Evolutionary conservation across 2,797 vertebrate species (phyloP), one percentile per base, ranked within the genome.

Genomic region (Spea hammondii): DNA sequence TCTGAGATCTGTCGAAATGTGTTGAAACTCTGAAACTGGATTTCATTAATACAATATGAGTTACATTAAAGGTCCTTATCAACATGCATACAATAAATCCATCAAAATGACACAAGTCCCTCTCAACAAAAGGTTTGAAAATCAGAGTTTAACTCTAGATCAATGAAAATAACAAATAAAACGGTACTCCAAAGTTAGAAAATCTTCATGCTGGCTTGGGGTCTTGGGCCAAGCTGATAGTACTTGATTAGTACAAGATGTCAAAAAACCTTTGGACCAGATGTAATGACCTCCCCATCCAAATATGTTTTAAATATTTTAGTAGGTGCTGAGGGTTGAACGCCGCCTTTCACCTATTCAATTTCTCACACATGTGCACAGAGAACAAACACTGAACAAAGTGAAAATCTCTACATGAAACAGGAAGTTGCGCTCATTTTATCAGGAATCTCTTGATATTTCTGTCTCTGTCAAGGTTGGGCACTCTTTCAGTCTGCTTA

Each of bases 191-290:
- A n/a, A 49, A 73, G 59, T 80, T 50, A 62, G 32, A 48, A 68
- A 54, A 72, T 72, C 14, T 60, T 14, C 65, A 69, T 53, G 66
- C 51, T 65, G 72, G 54, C 45, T 49, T 12, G 32, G 17, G 53
- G 53, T 14, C 47, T n/a, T 51, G 49, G 74, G 62, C 73, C 70
- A 77, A 44, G 51, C 67, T 77, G 59, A 47, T 53, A 71, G 8
- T 10, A 32, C 32, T n/a, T 76, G 70, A 81, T 81, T 77, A 44
- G 60, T 76, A 72, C 66, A 46, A 74, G 75, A 64, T 80, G 79
- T 80, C 79, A 32, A 32, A 32, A 32, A 32, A 32, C 32, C 32
- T 32, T 32, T 32, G 32, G 32, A 32, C 32, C 32, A 32, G 32
- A 32, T 32, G 32, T 32, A 3, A 32, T 32, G 32, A 32, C 32